Percentiles rank a stretch among this genome's conserved stretches.
phyloP scores from a whole-genome alignment of 2,113 vertebrate genomes.

The Mohoua ochrocephala region DNA sequence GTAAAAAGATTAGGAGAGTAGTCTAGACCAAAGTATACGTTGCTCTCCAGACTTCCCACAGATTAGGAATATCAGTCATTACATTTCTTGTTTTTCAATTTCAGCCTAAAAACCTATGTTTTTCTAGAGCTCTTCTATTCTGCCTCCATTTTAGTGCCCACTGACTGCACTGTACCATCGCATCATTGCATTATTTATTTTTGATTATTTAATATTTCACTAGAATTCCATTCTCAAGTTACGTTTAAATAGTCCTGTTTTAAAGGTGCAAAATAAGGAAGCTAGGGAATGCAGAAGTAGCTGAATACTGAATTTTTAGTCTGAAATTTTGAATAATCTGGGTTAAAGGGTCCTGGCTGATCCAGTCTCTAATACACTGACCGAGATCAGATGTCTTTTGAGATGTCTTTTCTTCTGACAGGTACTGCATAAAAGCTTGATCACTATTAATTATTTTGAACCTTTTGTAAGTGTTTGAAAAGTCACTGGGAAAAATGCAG shows the following conservation, averaged over 20 bases:
- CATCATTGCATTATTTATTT: conserved; percentile 7
- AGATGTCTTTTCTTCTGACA: background rate
- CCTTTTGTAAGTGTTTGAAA: background rate
- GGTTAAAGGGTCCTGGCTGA: background rate
- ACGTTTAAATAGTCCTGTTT: background rate
- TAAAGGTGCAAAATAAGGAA: background rate
- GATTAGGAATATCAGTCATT: background rate
- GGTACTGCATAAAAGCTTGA: background rate
- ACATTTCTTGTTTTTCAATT: background rate
- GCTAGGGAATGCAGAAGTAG: background rate
- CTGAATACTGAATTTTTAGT: background rate
- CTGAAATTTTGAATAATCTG: background rate
- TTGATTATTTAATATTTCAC: conserved; percentile 31
- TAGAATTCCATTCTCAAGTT: background rate
- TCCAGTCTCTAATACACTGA: background rate
- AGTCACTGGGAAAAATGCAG: background rate
- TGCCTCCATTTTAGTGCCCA: background rate
- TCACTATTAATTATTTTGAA: background rate
- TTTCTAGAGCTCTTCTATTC: background rate
- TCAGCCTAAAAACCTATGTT: background rate
- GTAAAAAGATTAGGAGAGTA: background rate
- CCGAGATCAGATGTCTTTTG: background rate
- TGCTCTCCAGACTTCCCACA: background rate
- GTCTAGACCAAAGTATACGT: background rate
- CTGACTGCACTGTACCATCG: background rate